Evolutionary conservation across 1,140 invertebrate genomes (phyloP).

Genomic region (Drosophila baimaii): DNA sequence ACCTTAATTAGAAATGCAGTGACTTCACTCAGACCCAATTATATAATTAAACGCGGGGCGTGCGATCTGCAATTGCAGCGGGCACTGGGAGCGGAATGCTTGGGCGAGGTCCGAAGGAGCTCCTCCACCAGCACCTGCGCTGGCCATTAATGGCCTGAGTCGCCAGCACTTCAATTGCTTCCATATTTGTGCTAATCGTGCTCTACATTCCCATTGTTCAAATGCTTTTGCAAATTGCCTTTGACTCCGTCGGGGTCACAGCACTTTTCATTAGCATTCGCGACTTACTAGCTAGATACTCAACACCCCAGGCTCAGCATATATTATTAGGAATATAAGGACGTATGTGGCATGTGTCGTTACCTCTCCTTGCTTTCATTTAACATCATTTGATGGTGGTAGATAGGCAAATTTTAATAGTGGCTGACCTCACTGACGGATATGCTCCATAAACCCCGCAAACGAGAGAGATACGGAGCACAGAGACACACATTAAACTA

Average conservation of each 20-base stretch:
- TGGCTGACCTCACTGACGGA: slow-evolving; percentile 67
- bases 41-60: slow-evolving; percentile 63
- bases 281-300: not conserved
- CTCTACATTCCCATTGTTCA: slow-evolving; percentile 38
- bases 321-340: not conserved
- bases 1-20: slow-evolving; percentile 75
- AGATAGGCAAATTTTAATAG: slow-evolving; percentile 13
- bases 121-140: slow-evolving; percentile 39
- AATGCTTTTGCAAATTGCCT: slow-evolving; percentile 42
- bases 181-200: slow-evolving; percentile 35
- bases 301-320: not conserved
- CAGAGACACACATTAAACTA: slow-evolving; percentile 43
- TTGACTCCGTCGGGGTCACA: slow-evolving; percentile 12
- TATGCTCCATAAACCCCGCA: slow-evolving; percentile 41
- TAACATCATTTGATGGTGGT: not conserved
- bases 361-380: too few species aligned
- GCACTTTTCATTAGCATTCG: slow-evolving; percentile 26
- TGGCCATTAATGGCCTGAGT: slow-evolving; percentile 18
- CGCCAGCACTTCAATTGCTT: slow-evolving; percentile 1
- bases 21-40: slow-evolving; percentile 60
- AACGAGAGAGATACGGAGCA: not conserved
- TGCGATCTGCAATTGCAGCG: slow-evolving; percentile 40
- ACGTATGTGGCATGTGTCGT: not conserved
- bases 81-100: slow-evolving; percentile 22
- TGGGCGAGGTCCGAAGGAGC: slow-evolving; percentile 38